Base-by-base conservation (phyloP, 2,888 invertebrate species). In the Pocota personata region DNA sequence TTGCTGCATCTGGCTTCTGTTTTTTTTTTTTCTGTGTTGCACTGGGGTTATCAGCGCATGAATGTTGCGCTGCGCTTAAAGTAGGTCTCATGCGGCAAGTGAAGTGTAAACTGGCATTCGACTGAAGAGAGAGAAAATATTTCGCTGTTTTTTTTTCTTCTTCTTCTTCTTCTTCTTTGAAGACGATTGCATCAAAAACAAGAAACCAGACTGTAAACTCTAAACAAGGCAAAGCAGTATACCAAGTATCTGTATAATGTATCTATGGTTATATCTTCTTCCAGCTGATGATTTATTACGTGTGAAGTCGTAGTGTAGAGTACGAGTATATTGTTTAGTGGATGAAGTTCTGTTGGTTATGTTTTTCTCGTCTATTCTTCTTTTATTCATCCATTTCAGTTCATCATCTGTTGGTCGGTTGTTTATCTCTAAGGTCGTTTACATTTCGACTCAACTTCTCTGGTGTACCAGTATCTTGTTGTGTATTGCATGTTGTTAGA, bases 341-440 rank as follows among this genome's bases (percentile, higher is more conserved):
- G 30, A 35, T 69, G 12, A 60, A 69, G 58, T 27, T 21, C 32
- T 66, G 27, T 77, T 58, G 40, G 35, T 67, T 77, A 43, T 62
- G 37, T 58, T 67, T 77, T 71, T 55, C 52, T 77, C 19, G 27
- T 40, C 52, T 71, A 50, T 52, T 58, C 6, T 50, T 40, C 66
- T 37, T 58, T 55, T 69, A 35, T 50, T 52, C 24, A 16, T 72
- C 0, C 21, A 24, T 19, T 30, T 66, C 40, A 55, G 67, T 57
- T 75, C 69, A 75, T 84, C 84, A 84, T 80, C 84, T 73, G 75
- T 71, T 32, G 50, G 30, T 37, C n/a, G 66, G 40, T 60, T 84
- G 84, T 84, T 84, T 84, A 84, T 84, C 80, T 80, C 75, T 64
- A 66, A 84, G 84, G 84, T 84, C 84, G 84, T 80, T 84, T 84